phyloP scores from a whole-genome alignment of 2,888 invertebrate genomes.

The Drosophila suboccidentalis region DNA sequence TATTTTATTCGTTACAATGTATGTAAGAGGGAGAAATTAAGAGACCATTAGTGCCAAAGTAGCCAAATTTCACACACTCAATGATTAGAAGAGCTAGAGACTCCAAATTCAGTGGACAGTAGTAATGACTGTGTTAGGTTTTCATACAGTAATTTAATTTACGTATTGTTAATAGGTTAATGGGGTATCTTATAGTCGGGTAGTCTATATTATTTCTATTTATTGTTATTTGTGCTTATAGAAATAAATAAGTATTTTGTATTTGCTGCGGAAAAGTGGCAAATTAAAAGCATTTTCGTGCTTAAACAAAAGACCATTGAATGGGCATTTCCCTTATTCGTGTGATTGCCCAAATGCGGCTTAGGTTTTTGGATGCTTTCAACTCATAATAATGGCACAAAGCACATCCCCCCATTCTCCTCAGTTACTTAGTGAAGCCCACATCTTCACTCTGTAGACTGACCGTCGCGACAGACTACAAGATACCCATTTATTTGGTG shows the following conservation, averaged over 20 bases:
- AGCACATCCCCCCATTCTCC: neutral
- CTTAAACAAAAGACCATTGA: constrained; percentile 66
- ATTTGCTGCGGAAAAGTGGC: constrained; percentile 50
- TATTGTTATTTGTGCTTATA: constrained; percentile 7
- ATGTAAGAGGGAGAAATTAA: neutral
- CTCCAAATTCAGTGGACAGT: no score
- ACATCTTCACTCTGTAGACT: constrained; percentile 4
- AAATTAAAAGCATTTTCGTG: constrained; percentile 79
- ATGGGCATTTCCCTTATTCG: constrained; percentile 48
- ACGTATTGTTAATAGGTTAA: no score
- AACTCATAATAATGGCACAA: constrained; percentile 30
- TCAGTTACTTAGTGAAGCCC: constrained; percentile 42
- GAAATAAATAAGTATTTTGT: constrained; percentile 26
- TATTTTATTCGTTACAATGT: neutral
- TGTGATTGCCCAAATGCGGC: constrained; percentile 74
- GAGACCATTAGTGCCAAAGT: no score
- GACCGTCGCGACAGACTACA: constrained; percentile 19
- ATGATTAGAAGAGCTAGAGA: no score
- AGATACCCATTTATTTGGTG: constrained; percentile 28
- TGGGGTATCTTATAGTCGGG: neutral
- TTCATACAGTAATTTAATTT: neutral
- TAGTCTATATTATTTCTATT: neutral
- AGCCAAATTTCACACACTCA: no score
- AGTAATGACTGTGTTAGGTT: neutral
- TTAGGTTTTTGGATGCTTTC: constrained; percentile 42